These are phyloP conservation scores for Centruroides sculpturatus DNA, from an alignment of 1,140 invertebrate species.

Conservation along the genomic window DNA sequence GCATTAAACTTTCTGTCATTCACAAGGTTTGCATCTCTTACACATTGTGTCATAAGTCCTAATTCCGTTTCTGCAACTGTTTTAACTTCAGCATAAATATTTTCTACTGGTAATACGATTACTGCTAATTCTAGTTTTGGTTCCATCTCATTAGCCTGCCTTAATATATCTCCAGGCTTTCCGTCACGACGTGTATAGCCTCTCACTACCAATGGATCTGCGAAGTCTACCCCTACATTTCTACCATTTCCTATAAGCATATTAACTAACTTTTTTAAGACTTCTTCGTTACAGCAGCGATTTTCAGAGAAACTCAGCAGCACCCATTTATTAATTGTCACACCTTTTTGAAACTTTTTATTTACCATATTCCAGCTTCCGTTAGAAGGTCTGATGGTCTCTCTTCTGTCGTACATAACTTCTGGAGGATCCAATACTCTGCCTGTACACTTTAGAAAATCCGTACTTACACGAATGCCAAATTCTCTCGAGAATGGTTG, in stretches of 20 bases:
- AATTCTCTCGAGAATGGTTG: slow-evolving; percentile 21
- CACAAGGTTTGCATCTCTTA: slow-evolving; percentile 43
- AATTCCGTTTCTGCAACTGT: slow-evolving; percentile 53
- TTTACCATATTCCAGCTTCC: slow-evolving; percentile 46
- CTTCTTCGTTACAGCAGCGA: background rate
- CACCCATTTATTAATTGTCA: slow-evolving; percentile 21
- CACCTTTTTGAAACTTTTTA: slow-evolving; percentile 40
- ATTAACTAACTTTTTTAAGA: background rate
- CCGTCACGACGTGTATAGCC: background rate
- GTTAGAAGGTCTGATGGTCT: slow-evolving; percentile 20
- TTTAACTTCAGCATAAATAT: slow-evolving; percentile 41
- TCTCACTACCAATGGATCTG: background rate
- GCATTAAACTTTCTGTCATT: slow-evolving; percentile 21
- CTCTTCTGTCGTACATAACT: slow-evolving; percentile 1
- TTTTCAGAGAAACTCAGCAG: slow-evolving; percentile 14
- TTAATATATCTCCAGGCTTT: background rate
- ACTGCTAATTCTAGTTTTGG: slow-evolving; percentile 3
- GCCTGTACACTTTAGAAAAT: slow-evolving; percentile 14
- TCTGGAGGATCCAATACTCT: slow-evolving; percentile 16
- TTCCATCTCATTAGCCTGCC: background rate
- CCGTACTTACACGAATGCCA: slow-evolving; percentile 11
- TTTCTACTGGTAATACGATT: slow-evolving; percentile 1
- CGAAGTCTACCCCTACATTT: background rate
- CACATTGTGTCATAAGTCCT: slow-evolving; percentile 66
- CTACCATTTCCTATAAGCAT: background rate